These are phyloP conservation scores for Silurus aristotelis DNA, from an alignment of 2,797 vertebrate species.

Conservation along the genomic window DNA sequence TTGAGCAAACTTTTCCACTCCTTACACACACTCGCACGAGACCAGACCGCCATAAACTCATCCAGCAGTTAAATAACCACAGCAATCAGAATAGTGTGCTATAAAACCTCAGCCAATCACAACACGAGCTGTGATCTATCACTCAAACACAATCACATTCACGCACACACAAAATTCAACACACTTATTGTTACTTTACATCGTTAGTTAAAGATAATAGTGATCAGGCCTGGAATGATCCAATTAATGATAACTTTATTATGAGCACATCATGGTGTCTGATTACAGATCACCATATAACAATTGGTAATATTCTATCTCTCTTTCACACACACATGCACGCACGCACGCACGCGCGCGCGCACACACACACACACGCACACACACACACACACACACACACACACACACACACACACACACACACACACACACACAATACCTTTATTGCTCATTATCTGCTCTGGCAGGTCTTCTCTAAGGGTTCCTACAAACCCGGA, in stretches of 20 bases:
- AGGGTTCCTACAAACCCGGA: background rate
- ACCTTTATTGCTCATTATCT: background rate
- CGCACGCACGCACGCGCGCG: background rate
- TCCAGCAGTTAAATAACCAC: background rate
- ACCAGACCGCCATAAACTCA: background rate
- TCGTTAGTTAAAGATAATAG: background rate
- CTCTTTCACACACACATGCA: background rate
- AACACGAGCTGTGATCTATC: background rate
- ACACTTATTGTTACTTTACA: background rate
- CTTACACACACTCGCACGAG: background rate
- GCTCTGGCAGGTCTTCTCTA: background rate
- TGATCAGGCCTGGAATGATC: background rate
- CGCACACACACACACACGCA: background rate
- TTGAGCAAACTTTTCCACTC: slow-evolving; percentile 12
- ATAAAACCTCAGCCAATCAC: background rate
- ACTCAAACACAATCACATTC: background rate
- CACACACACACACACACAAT: background rate
- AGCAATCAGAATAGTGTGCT: background rate
- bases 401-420: background rate
- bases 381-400: background rate
- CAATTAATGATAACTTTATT: background rate
- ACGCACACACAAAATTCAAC: background rate
- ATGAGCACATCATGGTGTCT: background rate
- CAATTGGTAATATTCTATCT: background rate
- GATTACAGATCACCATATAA: background rate